Evolutionary conservation across 2,113 vertebrate genomes (phyloP).

Genomic region (Alligator sinensis): DNA sequence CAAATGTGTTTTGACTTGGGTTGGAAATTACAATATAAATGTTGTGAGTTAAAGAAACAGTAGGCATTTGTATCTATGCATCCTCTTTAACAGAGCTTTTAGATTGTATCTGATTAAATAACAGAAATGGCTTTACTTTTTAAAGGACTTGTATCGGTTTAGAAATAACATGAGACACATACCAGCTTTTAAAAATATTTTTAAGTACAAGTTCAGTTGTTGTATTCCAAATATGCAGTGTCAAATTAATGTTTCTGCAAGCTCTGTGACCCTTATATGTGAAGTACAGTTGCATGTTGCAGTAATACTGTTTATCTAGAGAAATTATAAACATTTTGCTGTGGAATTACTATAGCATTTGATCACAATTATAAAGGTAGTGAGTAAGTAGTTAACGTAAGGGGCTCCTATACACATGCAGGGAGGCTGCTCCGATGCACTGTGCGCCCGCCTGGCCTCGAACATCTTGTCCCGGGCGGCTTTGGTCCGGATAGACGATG

Average conservation of each 20-base stretch:
- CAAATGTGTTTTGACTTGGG: constrained; percentile 61
- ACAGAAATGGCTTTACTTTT: background rate
- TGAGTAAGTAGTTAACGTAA: background rate
- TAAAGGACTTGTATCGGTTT: background rate
- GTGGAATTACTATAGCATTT: background rate
- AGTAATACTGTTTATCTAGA: too few species aligned
- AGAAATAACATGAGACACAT: fast-evolving
- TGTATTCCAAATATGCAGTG: background rate
- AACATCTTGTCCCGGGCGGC: too few species aligned
- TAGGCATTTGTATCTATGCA: background rate
- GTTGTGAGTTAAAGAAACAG: constrained; percentile 62
- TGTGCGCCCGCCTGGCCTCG: too few species aligned
- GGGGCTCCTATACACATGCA: too few species aligned
- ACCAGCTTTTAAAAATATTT: background rate
- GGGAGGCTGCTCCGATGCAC: too few species aligned
- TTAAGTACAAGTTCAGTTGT: background rate
- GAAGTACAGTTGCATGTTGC: background rate
- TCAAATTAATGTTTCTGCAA: background rate
- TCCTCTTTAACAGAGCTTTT: constrained; percentile 9
- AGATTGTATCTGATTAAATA: constrained; percentile 8
- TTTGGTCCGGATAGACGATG: too few species aligned
- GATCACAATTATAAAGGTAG: background rate
- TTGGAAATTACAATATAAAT: constrained; percentile 66
- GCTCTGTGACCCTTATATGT: background rate
- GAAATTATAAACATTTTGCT: background rate